Conservation (phyloP, 2,113 vertebrate genomes). For the Tricholaema leucomelas region DNA sequence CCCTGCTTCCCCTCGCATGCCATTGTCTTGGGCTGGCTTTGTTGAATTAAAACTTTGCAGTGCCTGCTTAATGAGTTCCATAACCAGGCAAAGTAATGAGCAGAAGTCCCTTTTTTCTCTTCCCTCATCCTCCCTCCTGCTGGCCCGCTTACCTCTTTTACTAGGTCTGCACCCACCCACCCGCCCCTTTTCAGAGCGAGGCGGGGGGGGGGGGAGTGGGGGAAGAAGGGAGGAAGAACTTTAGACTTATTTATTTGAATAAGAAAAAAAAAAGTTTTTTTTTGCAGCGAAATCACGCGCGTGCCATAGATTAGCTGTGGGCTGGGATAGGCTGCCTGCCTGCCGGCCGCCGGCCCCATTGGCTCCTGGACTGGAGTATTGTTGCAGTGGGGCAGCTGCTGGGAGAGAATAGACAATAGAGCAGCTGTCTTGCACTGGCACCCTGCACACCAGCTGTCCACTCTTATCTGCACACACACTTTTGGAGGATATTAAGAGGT, state of each 20-base stretch:
- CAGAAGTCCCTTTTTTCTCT: slow-evolving; percentile 51
- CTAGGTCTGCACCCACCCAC: slow-evolving; percentile 13
- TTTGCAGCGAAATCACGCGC: slow-evolving; percentile 90
- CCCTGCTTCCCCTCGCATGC: slow-evolving; percentile 2
- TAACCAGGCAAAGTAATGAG: slow-evolving; percentile 71
- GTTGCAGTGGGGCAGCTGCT: slow-evolving; percentile 93
- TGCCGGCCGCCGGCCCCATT: slow-evolving; percentile 81
- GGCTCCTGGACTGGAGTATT: slow-evolving; percentile 78
- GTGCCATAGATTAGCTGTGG: slow-evolving; percentile 94
- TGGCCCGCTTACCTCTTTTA: slow-evolving; percentile 63
- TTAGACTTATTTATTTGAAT: slow-evolving; percentile 83
- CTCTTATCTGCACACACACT: slow-evolving; percentile 97
- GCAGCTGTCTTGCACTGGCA: slow-evolving; percentile 99
- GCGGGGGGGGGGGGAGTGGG: too few species aligned
- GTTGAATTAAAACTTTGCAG: slow-evolving; percentile 73
- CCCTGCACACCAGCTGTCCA: slow-evolving; percentile 99
- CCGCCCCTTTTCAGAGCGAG: slow-evolving; percentile 1
- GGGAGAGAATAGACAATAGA: slow-evolving; percentile 97
- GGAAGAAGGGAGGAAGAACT: slow-evolving; percentile 69
- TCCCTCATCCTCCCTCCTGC: slow-evolving; percentile 32
- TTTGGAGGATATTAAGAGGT: slow-evolving; percentile 91
- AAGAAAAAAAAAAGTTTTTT: slow-evolving; percentile 79
- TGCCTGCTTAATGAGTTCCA: slow-evolving; percentile 76
- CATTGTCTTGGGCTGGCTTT: slow-evolving; percentile 62
- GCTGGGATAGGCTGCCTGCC: slow-evolving; percentile 77